Evolutionary conservation across 2,888 invertebrate genomes (phyloP), one percentile per base, ranked within the genome.

Genomic region (Notodonta ziczac): DNA sequence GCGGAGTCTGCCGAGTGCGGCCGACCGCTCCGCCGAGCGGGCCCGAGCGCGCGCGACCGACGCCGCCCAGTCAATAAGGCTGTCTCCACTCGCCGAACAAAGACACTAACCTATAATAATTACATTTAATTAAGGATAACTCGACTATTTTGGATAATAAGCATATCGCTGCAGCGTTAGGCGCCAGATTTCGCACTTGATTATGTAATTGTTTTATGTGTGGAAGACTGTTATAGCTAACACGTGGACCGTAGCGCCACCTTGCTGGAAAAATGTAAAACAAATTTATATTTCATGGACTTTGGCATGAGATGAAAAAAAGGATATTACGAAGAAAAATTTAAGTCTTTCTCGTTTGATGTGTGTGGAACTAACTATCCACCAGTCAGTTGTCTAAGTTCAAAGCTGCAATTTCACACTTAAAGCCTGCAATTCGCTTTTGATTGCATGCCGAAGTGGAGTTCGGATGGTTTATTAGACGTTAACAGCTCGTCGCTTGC

Each of bases 21-120:
- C 77, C 93, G 93, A 91, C 77, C 56, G 75, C 76, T 77, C 74
- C 74, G 70, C 76, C 86, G 86, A 87, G 75, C 65, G 74, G 77
- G 80, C 70, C 82, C 85, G 90, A 91, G 76, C 84, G 83, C 83
- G 84, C 82, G 81, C 88, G 84, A 86, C 82, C 86, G 91, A 91
- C 89, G 90, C 93, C 93, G 93, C 94, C 93, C 91, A 94, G 94
- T 94, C 94, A 93, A 94, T 94, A 94, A 90, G 93, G 90, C 90
- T 86, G 89, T 90, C 91, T 92, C 91, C 85, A 88, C 89, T 86
- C 82, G 78, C 86, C 83, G 90, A 91, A 93, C 93, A 93, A 93
- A 93, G 92, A 91, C 91, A 90, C 89, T 90, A 90, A 89, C 90
- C 91, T 89, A 91, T 92, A 91, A 92, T 93, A 92, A 92, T 93